Evolutionary conservation across 2,888 invertebrate species (phyloP), one percentile per base, ranked within the genome.

Genomic region (Villa cingulata): DNA sequence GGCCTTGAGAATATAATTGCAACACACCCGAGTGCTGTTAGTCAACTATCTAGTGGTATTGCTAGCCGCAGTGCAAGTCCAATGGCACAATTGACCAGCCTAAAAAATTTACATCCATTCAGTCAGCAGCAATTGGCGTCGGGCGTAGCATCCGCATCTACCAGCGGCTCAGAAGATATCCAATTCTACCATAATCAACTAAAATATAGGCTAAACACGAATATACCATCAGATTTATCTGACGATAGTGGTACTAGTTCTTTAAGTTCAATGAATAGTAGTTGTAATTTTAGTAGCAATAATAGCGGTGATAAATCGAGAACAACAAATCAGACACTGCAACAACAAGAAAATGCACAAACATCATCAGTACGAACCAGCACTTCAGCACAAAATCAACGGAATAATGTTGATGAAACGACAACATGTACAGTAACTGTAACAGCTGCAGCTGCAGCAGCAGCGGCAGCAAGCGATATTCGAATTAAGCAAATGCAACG

Each of bases 61-160:
- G 66, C 64, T 68, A 71, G 78, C 80, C 74, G 80, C 7, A 74
- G 81, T 49, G 79, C 80, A 51, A 86, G 86, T 61, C 86, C 86
- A 2, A 83, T 87, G 81, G 80, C 84, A 53, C 86, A 86, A 68
- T 64, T 86, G 44, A 83, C 82, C 42, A 86, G 84, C 58, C 68
- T 86, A 16, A 81, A 80, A 64, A 71, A 75, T 48, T 71, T 73
- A 38, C 67, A 66, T 45, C 74, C 60, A 56, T 65, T 68, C 39
- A 62, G 63, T 37, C 9, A 23, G 23, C 4, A 4, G 23, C 4
- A 4, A 23, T 23, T 7, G 7, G 7, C 23, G 23, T n/a, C n/a
- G n/a, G n/a, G n/a, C n/a, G n/a, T n/a, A n/a, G n/a, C n/a, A n/a
- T n/a, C n/a, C n/a, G 23, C 23, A 32, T 32, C 29, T 9, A 27